phyloP scores from a whole-genome alignment of 2,113 vertebrate genomes.

The Corapipo altera region DNA sequence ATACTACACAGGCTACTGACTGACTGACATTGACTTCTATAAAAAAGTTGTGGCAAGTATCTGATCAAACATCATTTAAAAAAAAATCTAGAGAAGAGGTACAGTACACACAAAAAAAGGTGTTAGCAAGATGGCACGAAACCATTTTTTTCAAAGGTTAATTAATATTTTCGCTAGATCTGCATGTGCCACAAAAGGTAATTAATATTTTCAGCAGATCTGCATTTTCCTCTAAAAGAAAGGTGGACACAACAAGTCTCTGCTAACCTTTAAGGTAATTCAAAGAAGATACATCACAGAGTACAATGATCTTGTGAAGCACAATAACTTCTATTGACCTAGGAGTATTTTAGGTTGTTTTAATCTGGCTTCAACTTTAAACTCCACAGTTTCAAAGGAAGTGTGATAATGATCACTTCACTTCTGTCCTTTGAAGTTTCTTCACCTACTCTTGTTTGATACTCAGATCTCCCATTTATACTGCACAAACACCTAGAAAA shows the following conservation, averaged over 20 bases:
- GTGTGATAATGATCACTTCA: slow-evolving; percentile 1
- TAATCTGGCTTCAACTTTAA: slow-evolving; percentile 14
- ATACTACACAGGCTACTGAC: background rate
- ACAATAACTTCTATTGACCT: background rate
- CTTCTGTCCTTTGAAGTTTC: background rate
- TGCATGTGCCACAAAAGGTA: background rate
- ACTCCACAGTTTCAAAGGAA: background rate
- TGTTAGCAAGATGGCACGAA: background rate
- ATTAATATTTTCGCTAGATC: background rate
- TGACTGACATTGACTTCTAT: background rate
- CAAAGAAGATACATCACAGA: background rate
- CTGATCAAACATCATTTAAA: background rate
- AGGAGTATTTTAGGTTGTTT: background rate
- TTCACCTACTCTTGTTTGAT: background rate
- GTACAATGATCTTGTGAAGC: background rate
- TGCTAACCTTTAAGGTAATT: background rate
- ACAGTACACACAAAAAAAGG: background rate
- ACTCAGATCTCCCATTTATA: slow-evolving; percentile 2
- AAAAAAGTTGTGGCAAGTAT: background rate
- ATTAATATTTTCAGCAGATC: background rate
- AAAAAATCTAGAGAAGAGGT: background rate
- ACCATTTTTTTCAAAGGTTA: background rate
- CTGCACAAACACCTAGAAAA: background rate
- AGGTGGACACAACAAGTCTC: background rate
- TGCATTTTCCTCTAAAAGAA: background rate